Conservation (phyloP, 2,797 vertebrate genomes). For the Smutsia gigantea region DNA sequence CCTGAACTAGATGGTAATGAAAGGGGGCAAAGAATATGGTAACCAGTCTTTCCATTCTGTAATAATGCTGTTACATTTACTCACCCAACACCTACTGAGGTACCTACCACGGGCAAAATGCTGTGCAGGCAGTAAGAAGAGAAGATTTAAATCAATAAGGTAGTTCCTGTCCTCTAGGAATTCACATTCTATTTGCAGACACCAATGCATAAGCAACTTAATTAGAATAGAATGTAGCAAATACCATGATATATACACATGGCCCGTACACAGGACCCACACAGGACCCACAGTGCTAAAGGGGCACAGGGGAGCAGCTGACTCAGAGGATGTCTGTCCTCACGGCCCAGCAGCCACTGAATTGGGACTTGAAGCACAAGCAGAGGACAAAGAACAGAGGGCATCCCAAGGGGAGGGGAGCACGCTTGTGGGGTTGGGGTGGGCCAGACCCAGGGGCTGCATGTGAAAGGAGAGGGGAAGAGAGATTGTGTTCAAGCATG, state of each 20-base stretch:
- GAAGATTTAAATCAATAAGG: slow-evolving; percentile 5
- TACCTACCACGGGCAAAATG: not conserved
- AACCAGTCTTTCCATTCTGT: not conserved
- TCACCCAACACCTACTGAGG: not conserved
- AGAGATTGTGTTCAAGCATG: not conserved
- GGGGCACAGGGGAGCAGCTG: not conserved
- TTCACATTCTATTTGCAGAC: slow-evolving; percentile 22
- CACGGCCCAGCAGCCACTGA: not conserved
- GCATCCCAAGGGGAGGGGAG: not conserved
- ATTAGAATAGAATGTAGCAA: not conserved
- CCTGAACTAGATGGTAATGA: slow-evolving; percentile 18
- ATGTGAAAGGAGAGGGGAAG: not conserved
- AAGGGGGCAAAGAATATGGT: slow-evolving; percentile 15
- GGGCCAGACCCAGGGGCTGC: not conserved
- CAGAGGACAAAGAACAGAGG: not conserved
- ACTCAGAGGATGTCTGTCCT: not conserved
- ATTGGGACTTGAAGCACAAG: not conserved
- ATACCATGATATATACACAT: not conserved
- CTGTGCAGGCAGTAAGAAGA: not conserved
- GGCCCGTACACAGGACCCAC: not conserved
- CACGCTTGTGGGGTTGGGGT: not conserved
- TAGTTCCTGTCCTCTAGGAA: not conserved
- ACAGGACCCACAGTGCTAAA: not conserved
- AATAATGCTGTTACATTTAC: not conserved
- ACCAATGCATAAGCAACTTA: not conserved